Conservation (phyloP, 2,113 vertebrate genomes). For the Corvus moneduloides region DNA sequence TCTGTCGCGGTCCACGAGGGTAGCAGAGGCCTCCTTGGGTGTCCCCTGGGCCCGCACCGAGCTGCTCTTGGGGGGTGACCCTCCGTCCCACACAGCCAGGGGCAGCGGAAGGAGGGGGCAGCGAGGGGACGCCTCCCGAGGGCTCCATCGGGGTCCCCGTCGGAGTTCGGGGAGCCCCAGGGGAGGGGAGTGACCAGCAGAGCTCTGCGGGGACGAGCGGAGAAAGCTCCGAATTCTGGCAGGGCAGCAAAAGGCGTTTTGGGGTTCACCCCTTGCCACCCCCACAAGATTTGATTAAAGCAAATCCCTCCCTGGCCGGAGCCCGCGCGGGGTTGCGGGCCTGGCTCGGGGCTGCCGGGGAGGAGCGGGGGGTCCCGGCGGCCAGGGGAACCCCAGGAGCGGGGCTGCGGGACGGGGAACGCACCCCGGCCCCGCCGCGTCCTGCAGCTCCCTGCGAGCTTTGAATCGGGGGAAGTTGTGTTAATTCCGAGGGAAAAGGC, state of each 20-base stretch:
- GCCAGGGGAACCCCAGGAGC: accelerated
- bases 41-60: not conserved
- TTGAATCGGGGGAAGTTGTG: accelerated
- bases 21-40: not conserved
- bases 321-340: not conserved
- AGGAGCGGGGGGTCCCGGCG: not conserved
- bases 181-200: not conserved
- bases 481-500: accelerated
- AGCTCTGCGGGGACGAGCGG: not conserved
- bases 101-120: too few species aligned
- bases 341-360: not conserved
- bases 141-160: too few species aligned
- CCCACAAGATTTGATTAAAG: accelerated
- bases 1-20: not conserved
- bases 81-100: accelerated
- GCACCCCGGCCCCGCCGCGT: not conserved
- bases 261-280: not conserved
- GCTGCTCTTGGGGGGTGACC: not conserved
- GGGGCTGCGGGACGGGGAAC: not conserved
- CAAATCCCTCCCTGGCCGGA: not conserved
- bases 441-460: not conserved
- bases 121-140: not conserved
- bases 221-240: not conserved
- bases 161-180: not conserved
- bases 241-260: accelerated